A percentile compares a stretch with the other conserved stretches of the same genome.
Conservation (phyloP, 2,888 invertebrate species). For the Cyaniris semiargus region DNA sequence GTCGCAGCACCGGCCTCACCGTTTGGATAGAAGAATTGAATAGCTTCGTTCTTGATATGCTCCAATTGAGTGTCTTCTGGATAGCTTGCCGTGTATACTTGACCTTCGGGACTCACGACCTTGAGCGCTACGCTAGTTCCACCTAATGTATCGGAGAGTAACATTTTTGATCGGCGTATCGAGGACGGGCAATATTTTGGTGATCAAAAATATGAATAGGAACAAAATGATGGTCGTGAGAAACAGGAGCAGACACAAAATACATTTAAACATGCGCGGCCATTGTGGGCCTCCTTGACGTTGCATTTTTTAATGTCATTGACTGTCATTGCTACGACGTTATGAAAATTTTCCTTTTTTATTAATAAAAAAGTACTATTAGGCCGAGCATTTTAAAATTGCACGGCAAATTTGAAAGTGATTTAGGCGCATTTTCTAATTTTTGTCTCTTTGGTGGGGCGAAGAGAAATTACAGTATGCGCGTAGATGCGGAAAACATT, state of each 20-base stretch:
- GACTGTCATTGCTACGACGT: constrained; percentile 12
- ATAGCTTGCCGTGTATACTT: constrained; percentile 60
- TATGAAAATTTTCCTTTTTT: neutral
- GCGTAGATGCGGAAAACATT: too few species aligned
- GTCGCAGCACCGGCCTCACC: constrained; percentile 62
- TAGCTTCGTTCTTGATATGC: constrained; percentile 65
- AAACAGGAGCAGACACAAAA: constrained; percentile 52
- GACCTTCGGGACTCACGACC: constrained; percentile 68
- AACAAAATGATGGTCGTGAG: constrained; percentile 56
- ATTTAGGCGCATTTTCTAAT: too few species aligned
- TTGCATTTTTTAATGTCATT: neutral
- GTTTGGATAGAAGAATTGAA: constrained; percentile 68
- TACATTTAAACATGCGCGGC: constrained; percentile 56
- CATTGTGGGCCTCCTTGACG: constrained; percentile 42
- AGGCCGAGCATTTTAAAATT: neutral
- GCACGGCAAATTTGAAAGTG: too few species aligned
- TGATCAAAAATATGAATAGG: constrained; percentile 47
- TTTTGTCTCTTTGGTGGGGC: too few species aligned
- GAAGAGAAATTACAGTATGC: too few species aligned
- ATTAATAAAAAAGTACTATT: neutral
- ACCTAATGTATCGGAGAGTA: constrained; percentile 59
- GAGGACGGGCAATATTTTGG: constrained; percentile 31
- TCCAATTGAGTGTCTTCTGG: constrained; percentile 66
- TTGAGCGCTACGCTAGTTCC: constrained; percentile 56
- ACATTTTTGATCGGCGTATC: constrained; percentile 49